Percentiles rank a stretch among this genome's conserved stretches.
Evolutionary conservation across 2,888 invertebrate species (phyloP).

Genomic region (Rhogogaster chlorosoma): DNA sequence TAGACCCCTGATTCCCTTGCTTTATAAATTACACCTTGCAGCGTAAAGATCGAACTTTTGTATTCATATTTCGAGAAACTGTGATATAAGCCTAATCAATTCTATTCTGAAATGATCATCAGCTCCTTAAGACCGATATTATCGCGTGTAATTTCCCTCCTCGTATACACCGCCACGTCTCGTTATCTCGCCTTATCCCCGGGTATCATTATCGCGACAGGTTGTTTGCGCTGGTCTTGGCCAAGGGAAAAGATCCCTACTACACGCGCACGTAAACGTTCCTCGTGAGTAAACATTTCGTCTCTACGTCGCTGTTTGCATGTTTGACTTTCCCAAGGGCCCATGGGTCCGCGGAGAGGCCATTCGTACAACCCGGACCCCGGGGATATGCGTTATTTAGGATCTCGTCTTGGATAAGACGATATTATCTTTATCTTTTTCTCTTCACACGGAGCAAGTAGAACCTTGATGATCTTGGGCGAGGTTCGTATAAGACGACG

Average conservation of each 20-base stretch:
- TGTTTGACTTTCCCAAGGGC: conserved; percentile 77
- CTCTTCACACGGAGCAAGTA: neutral
- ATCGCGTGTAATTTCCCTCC: neutral
- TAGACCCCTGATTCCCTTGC: neutral
- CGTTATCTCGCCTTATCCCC: conserved; percentile 60
- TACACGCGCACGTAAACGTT: neutral
- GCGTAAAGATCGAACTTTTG: neutral
- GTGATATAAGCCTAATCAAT: neutral
- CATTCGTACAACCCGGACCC: neutral
- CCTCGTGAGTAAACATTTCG: conserved; percentile 73
- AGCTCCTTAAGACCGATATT: neutral
- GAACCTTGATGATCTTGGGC: neutral
- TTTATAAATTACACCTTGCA: neutral
- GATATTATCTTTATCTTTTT: neutral
- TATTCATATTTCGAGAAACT: no score
- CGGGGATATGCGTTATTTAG: conserved; percentile 65
- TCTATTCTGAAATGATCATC: neutral
- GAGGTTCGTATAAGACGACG: neutral
- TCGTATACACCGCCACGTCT: neutral
- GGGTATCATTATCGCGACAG: conserved; percentile 75
- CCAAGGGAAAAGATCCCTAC: conserved; percentile 28
- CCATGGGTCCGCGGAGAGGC: neutral
- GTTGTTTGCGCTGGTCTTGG: conserved; percentile 45
- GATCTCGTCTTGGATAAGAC: conserved; percentile 47
- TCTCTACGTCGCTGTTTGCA: conserved; percentile 70